These are phyloP conservation scores for Acanthaster planci DNA, from an alignment of 35 echinoderm and acorn worm species.

Conservation along the genomic window DNA sequence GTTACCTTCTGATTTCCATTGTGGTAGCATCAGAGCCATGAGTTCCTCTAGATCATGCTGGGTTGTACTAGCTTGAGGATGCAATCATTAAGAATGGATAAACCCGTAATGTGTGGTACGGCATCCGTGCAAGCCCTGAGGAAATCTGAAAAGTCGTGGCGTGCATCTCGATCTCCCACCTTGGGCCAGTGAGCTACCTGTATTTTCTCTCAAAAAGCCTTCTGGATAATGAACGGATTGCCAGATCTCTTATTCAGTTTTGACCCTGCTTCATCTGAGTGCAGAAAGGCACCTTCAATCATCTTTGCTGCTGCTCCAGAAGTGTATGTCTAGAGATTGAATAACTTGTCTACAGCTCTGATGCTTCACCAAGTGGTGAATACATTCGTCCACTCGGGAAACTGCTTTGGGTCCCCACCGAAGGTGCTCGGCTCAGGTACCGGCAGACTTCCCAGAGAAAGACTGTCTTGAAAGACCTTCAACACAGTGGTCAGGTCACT, in stretches of 20 bases:
- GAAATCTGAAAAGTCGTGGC: conserved; percentile 41
- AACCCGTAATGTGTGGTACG: conserved; percentile 18
- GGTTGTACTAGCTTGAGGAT: too few species aligned
- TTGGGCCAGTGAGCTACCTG: conserved; percentile 33
- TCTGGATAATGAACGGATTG: neutral
- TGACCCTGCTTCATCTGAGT: neutral
- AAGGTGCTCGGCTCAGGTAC: conserved; percentile 43
- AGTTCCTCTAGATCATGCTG: too few species aligned
- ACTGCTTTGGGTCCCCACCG: conserved; percentile 36
- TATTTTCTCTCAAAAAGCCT: conserved; percentile 36
- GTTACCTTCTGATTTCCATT: too few species aligned
- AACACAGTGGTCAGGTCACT: neutral
- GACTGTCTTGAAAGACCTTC: neutral
- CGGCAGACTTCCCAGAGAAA: neutral
- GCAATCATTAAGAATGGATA: conserved; percentile 35
- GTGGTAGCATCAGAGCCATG: too few species aligned
- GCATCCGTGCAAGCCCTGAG: conserved; percentile 36
- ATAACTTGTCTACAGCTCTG: conserved; percentile 24
- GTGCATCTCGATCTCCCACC: conserved; percentile 25
- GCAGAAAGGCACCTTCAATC: conserved; percentile 21
- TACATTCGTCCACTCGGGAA: conserved; percentile 40
- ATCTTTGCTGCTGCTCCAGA: conserved; percentile 26
- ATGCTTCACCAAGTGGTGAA: conserved; percentile 12
- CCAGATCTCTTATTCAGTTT: neutral
- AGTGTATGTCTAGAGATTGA: conserved; percentile 33